Evolutionary conservation across 1,140 invertebrate genomes (phyloP), one percentile per base, ranked within the genome.

Genomic region (Philaenus spumarius): DNA sequence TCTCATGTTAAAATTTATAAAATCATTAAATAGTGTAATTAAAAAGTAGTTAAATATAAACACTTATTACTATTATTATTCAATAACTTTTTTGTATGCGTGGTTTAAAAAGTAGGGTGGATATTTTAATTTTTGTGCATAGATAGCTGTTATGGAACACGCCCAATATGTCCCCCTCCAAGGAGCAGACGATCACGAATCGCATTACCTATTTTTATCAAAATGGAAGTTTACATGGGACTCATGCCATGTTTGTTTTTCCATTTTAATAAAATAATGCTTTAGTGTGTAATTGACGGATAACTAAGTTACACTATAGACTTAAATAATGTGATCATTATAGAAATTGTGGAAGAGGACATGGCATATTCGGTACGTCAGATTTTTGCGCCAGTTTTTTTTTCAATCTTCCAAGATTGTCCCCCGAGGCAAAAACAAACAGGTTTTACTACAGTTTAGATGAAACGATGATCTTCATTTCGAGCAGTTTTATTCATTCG

Each of bases 341-440:
- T 20, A 46, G 6, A 19, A 17, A 17, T 12, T 23, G 17, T 17
- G 11, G 43, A 46, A 55, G 40, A 45, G 43, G 40, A 55, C 39
- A 55, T 55, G 53, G 53, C 53, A 55, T 55, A 55, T 45, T 55
- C 53, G 53, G 56, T 51, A 58, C 47, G 56, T 58, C 56, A 51
- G 56, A 58, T 34, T 42, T 58, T 58, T 39, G 56, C 56, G 56
- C 56, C 47, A 50, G 56, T 58, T 58, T 58, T 58, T 30, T 30
- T 58, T 51, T 51, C 46, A 40, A 40, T 50, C 45, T 24, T 35
- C 50, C 50, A 53, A 37, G 56, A 40, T 58, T 58, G 56, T 47
- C 47, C 56, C 56, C 45, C 19, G 46, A 48, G 56, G 56, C 56
- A 51, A 58, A 58, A 58, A 48, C 56, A 58, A 58, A 58, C 56